Evolutionary conservation across 37 sponge, comb jelly and placozoan species (phyloP).

Genomic region (Petrosia ficiformis): DNA sequence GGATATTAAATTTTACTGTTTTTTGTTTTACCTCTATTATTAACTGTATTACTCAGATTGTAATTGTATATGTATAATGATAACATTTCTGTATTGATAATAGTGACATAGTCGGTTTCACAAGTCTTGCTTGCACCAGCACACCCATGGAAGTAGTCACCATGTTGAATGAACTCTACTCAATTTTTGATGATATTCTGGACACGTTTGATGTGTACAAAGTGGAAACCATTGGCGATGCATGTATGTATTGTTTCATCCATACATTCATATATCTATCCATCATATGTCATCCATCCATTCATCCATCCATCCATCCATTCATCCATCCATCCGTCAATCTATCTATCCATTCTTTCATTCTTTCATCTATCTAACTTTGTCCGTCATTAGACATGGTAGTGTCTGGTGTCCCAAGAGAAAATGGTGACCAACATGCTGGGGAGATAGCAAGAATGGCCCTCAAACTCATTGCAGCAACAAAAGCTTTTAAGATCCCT

Average conservation of each 20-base stretch:
- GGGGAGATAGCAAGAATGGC: constrained; percentile 93
- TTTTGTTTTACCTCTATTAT: too few species aligned
- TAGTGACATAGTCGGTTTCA: constrained; percentile 94
- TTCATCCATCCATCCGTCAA: neutral
- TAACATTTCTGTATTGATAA: neutral
- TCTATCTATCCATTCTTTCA: neutral
- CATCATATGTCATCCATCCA: neutral
- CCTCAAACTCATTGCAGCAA: constrained; percentile 54
- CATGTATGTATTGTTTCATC: constrained; percentile 57
- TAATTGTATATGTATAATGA: too few species aligned
- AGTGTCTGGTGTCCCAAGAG: constrained; percentile 80
- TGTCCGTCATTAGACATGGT: constrained; percentile 78
- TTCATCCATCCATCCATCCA: neutral
- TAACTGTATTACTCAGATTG: too few species aligned
- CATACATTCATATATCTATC: neutral
- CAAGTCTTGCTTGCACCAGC: constrained; percentile 62
- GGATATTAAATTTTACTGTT: too few species aligned
- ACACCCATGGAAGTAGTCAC: constrained; percentile 85
- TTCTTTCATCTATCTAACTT: neutral
- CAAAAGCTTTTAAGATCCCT: constrained; percentile 76
- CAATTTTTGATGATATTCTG: constrained; percentile 80
- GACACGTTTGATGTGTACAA: constrained; percentile 92
- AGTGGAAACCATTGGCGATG: constrained; percentile 94
- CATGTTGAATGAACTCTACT: constrained; percentile 84
- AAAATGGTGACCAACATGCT: constrained; percentile 80